Percentiles rank a stretch among this genome's conserved stretches.
Conservation (phyloP, 2,888 invertebrate genomes). For the Eremobia ochroleuca region DNA sequence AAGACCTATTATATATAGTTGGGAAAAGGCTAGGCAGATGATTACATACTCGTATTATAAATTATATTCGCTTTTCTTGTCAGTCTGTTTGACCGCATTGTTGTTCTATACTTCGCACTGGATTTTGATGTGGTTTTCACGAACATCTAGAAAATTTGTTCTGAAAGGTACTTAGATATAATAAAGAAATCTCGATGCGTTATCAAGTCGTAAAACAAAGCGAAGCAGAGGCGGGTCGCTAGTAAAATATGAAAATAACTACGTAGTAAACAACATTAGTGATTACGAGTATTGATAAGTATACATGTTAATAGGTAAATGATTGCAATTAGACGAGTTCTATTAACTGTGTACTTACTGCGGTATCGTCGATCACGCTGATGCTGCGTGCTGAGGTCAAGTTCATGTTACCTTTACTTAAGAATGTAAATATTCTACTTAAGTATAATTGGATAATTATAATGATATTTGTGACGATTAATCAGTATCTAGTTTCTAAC, state of each 20-base stretch:
- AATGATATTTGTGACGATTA: slow-evolving; percentile 8
- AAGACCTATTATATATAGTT: too few species aligned
- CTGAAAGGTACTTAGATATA: not conserved
- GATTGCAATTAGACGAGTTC: slow-evolving; percentile 43
- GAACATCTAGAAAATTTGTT: not conserved
- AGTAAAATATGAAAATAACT: slow-evolving; percentile 25
- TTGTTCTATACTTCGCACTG: not conserved
- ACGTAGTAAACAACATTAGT: slow-evolving; percentile 44
- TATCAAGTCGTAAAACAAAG: not conserved
- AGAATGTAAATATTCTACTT: slow-evolving; percentile 12
- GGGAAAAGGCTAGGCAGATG: too few species aligned
- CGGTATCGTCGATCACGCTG: slow-evolving; percentile 37
- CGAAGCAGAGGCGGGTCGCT: not conserved
- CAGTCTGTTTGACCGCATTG: not conserved
- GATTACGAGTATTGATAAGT: slow-evolving; percentile 41
- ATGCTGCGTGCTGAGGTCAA: slow-evolving; percentile 39
- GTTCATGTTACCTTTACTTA: slow-evolving; percentile 33
- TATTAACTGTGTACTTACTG: slow-evolving; percentile 35
- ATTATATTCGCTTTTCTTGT: not conserved
- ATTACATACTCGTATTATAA: too few species aligned
- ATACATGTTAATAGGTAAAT: slow-evolving; percentile 33
- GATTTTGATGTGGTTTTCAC: not conserved
- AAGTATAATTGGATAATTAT: not conserved
- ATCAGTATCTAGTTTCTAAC: not conserved
- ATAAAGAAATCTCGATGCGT: not conserved